Base-by-base conservation (phyloP, 2,888 invertebrate genomes). In the Meghimatium bilineatum region DNA sequence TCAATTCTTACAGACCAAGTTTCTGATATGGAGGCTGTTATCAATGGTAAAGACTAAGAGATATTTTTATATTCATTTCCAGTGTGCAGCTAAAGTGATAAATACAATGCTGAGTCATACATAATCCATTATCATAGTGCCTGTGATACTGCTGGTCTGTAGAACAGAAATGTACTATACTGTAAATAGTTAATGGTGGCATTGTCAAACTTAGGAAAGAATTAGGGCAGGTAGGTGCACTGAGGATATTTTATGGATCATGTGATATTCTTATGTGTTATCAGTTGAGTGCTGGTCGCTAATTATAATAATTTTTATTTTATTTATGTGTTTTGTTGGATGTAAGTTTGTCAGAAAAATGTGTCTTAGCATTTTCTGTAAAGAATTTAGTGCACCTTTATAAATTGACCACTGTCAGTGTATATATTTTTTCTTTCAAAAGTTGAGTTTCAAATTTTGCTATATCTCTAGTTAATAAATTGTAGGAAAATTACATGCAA, bases 21-120 rank as follows among this genome's bases (percentile, higher is more conserved):
- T 63, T 63, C 2, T 6, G 60, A 23, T 63, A 26, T 63, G 26
- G 26, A 63, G 23, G n/a, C 5, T n/a, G 5, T 63, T n/a, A n/a
- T n/a, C 14, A n/a, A 63, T 10, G 5, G 23, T 12, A 63, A 1
- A 63, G 60, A 5, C n/a, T 8, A 63, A 12, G 60, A 26, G 1
- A n/a, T n/a, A n/a, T 63, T 63, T 63, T 63, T n/a, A 23, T 23
- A 63, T n/a, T n/a, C 26, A n/a, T 1, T 63, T 63, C 3, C 26
- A n/a, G n/a, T n/a, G 56, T 63, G n/a, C n/a, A 63, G 12, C n/a
- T 63, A n/a, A 26, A 63, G 6, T 63, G 60, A 26, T n/a, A 23
- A 63, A n/a, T 63, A n/a, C 60, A 63, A n/a, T 63, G 60, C 60
- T n/a, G n/a, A 63, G 60, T 63, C 60, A 63, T 63, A 12, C n/a